Base-by-base conservation (phyloP, 2,888 invertebrate genomes). In the Julus scandinavius region DNA sequence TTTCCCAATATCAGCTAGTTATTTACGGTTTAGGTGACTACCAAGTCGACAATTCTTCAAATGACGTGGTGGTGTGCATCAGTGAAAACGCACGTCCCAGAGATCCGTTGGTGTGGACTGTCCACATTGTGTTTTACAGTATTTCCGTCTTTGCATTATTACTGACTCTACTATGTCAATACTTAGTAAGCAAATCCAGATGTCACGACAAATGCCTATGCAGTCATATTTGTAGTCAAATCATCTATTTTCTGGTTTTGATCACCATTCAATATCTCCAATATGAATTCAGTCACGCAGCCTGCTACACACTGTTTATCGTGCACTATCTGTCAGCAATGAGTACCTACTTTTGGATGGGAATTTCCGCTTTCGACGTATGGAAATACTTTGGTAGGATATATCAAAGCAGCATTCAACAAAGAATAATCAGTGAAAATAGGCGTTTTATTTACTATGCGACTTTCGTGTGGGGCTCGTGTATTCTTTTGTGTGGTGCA, bases 281-380 rank as follows among this genome's bases (percentile, higher is more conserved):
- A n/a, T 72, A 29, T 72, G 72, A 72, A 72, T 29, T 72, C 72
- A 41, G 45, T 15, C 41, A 85, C n/a, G 17, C 85, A 41, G 45
- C 41, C 6, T 89, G 89, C 41, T 80, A 88, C 17, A 63, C 40
- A 9, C 84, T 86, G 20, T 88, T 88, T 20, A 84, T 96, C 90
- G 93, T 95, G 91, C 96, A 97, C 94, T 97, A 97, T 92, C 97
- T 97, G 94, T 95, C 96, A 93, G 97, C 97, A 93, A 94, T 97
- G 92, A 95, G 97, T 54, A 96, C 97, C 89, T 97, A 97, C 94
- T 97, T 97, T 93, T 97, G 97, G 97, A 94, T 97, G 87, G 97
- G 97, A 93, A 96, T 97, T 90, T 97, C 97, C 97, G 97, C 97
- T 93, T 97, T 97, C 94, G 97, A 97, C 93, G 96, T 97, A 92